Evolutionary conservation across 2,113 vertebrate species (phyloP), one percentile per base, ranked within the genome.

Genomic region (Scartelaos histophorus): DNA sequence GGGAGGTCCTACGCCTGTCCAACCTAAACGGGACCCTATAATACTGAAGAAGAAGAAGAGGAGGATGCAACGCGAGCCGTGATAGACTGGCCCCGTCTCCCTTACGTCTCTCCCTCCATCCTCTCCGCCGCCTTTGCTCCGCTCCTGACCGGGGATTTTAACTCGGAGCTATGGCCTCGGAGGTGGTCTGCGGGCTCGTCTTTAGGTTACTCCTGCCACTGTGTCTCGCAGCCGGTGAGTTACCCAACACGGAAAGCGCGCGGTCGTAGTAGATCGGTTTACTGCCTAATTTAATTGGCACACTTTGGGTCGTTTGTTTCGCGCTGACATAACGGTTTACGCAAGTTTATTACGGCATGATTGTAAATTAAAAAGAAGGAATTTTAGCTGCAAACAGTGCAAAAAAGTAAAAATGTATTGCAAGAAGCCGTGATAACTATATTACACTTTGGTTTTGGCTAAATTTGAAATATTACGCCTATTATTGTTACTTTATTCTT

Each of bases 151-250:
- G 49, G 61, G 61, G 61, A 64, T 19, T 64, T 12, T 38, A 4
- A 11, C 60, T 74, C 70, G 56, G 82, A 91, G 88, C 85, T 78
- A 98, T 98, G 97, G 97, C 96, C 89, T 98, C 95, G 64, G 94
- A 98, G 87, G 95, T 96, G 89, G 95, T 96, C 90, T 98, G 97
- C 86, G 97, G 97, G 69, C 92, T 99, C 82, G 88, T 96, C 92
- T 98, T 98, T 93, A 95, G 97, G 85, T 88, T 99, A 56, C 94
- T 99, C 78, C 94, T 99, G 82, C 97, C 97, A 35, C 54, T 96
- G 66, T 99, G 96, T 90, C 91, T 98, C 74, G 92, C 95, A 86
- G 94, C 95, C 83, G 96, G 97, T 99, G 92, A 93, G 96, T 88
- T 53, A 7, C 3, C 35, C 61, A 13, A 58, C 22, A 13, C 7